These are phyloP conservation scores for Baccha elongata DNA, from an alignment of 2,888 invertebrate species.

Conservation along the genomic window DNA sequence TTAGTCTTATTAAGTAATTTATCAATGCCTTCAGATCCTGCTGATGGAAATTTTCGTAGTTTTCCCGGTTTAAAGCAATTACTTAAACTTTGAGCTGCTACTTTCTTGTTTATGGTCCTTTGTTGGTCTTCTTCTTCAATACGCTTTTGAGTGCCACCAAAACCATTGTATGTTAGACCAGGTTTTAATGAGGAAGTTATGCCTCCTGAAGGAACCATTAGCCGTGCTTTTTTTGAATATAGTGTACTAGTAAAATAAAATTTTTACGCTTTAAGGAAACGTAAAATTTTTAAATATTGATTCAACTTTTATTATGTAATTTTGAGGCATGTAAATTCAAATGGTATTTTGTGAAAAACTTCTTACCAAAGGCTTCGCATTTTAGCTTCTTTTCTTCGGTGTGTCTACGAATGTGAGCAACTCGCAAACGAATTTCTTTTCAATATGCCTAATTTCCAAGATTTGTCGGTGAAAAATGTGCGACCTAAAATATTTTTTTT, in stretches of 20 bases:
- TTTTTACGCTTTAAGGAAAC: too few relatives aligned
- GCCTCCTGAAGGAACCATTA: slow-evolving; percentile 65
- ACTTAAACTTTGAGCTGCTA: slow-evolving; percentile 68
- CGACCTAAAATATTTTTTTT: too few relatives aligned
- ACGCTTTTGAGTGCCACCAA: slow-evolving; percentile 79
- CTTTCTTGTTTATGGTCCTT: slow-evolving; percentile 38
- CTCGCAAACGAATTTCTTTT: too few relatives aligned
- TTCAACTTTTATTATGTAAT: too few relatives aligned
- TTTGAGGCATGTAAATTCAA: too few relatives aligned
- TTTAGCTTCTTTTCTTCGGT: too few relatives aligned
- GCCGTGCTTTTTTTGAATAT: slow-evolving; percentile 81
- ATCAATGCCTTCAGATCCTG: slow-evolving; percentile 57
- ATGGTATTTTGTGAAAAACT: too few relatives aligned
- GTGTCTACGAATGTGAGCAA: too few relatives aligned
- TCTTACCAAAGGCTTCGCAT: too few relatives aligned
- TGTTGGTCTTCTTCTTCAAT: slow-evolving; percentile 64
- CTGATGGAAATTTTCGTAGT: slow-evolving; percentile 83
- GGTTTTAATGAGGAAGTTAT: slow-evolving; percentile 66
- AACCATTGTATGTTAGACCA: slow-evolving; percentile 78
- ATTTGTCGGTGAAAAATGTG: too few relatives aligned
- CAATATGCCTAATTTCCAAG: too few relatives aligned
- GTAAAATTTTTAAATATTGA: too few relatives aligned
- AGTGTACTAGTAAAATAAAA: slow-evolving; percentile 77
- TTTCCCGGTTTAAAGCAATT: slow-evolving; percentile 79
- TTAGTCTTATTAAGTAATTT: slow-evolving; percentile 58